Base-by-base conservation (phyloP, 2,888 invertebrate species). In the Steinernema scapterisci region DNA sequence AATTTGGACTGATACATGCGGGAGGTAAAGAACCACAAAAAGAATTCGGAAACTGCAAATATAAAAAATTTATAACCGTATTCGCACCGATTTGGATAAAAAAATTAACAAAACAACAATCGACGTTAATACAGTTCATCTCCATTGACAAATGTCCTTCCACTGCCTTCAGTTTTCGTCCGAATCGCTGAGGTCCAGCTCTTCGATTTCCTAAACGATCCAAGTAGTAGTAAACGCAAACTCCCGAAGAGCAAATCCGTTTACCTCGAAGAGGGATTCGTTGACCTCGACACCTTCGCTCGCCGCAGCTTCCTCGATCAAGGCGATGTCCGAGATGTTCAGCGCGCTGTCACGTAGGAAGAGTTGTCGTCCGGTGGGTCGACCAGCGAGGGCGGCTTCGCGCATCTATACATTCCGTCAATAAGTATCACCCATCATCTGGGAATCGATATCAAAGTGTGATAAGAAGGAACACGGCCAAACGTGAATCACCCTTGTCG, bases 261-360 rank as follows among this genome's bases (percentile, higher is more conserved):
- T 44, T 70, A 76, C 83, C 79, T 86, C 94, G 88, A 95, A 96
- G 21, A 96, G 89, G 23, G 94, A 93, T 89, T 95, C 95, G 89
- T 95, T 95, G 54, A 95, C 95, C 89, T 95, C 94, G 46, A 95
- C 93, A 38, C 9, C 38, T 81, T 92, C 91, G 89, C 93, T 43
- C 16, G 48, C 93, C 46, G 88, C 89, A 7, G 73, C 73, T 91
- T 79, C 82, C 44, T 83, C 84, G 27, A 86, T 80, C 48, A 87
- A 73, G n/a, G 81, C 82, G 76, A 99, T 92, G 90, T 99, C 99
- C 3, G 97, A 97, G 86, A 96, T 94, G 89, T 94, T 94, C 81
- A 99, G 91, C 0, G 95, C 93, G 78, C 93, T 93, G 88, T 99
- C 97, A 74, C 92, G 92, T 89, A 97, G 91, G 90, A 99, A 99